These are phyloP conservation scores for Rhagonycha lutea DNA, from an alignment of 2,888 invertebrate species.

Conservation along the genomic window DNA sequence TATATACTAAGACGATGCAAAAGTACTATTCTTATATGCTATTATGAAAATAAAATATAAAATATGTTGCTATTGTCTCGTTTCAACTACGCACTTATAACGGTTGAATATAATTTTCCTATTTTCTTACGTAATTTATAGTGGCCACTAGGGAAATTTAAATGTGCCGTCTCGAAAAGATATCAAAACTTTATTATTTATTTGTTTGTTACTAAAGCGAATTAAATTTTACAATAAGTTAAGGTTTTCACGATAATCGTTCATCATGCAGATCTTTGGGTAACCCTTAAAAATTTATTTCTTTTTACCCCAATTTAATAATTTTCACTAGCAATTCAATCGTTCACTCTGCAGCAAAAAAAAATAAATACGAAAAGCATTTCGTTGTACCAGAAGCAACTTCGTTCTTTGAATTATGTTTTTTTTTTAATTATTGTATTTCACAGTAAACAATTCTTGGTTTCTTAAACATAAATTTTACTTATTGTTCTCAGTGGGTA, in stretches of 20 bases:
- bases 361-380: not conserved
- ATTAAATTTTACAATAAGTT: not conserved
- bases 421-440: not conserved
- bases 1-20: not conserved
- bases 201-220: not conserved
- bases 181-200: conserved; percentile 25
- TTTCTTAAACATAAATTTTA: not conserved
- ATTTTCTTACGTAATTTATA: conserved; percentile 21
- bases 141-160: conserved; percentile 27
- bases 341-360: no score
- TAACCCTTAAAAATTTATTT: not conserved
- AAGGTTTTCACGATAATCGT: not conserved
- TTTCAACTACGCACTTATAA: conserved; percentile 12
- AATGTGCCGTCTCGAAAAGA: conserved; percentile 18
- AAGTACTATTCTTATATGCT: conserved; percentile 14
- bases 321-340: not conserved
- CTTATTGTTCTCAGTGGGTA: not conserved
- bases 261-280: not conserved
- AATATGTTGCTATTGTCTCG: conserved; percentile 15
- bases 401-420: not conserved
- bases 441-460: not conserved
- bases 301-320: not conserved
- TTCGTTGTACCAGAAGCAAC: not conserved
- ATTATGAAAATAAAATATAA: conserved; percentile 21
- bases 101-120: conserved; percentile 24